phyloP scores from a whole-genome alignment of 2,797 vertebrate species.

The Coilia nasus region DNA sequence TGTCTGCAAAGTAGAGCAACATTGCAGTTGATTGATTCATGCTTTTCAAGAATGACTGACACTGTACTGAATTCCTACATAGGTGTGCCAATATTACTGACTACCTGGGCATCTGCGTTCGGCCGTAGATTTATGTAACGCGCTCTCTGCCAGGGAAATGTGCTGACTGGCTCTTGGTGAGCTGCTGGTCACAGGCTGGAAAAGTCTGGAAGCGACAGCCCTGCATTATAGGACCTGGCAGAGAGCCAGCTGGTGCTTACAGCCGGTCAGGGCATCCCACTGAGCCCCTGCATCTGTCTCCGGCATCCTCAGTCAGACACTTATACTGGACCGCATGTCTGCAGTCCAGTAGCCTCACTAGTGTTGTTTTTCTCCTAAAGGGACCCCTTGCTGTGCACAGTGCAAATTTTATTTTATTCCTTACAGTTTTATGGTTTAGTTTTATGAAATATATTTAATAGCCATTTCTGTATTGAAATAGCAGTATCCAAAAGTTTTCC shows the following conservation, averaged over 20 bases:
- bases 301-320: neutral
- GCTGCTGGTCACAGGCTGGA: neutral
- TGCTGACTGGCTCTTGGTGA: neutral
- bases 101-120: neutral
- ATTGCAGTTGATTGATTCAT: neutral
- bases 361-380: neutral
- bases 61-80: neutral
- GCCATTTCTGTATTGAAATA: too few relatives aligned
- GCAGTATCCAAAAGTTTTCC: too few relatives aligned
- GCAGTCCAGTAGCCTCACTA: neutral
- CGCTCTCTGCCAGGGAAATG: neutral
- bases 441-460: too few relatives aligned
- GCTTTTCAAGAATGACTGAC: neutral
- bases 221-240: neutral
- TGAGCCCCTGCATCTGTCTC: neutral
- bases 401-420: too few relatives aligned
- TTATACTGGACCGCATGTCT: neutral
- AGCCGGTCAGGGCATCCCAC: neutral
- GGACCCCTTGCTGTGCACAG: neutral
- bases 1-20: neutral
- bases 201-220: neutral
- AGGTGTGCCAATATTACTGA: neutral
- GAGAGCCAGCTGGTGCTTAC: neutral
- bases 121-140: neutral
- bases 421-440: too few relatives aligned